These are phyloP conservation scores for Hypena proboscidalis DNA, from an alignment of 2,888 invertebrate genomes.

Conservation along the genomic window DNA sequence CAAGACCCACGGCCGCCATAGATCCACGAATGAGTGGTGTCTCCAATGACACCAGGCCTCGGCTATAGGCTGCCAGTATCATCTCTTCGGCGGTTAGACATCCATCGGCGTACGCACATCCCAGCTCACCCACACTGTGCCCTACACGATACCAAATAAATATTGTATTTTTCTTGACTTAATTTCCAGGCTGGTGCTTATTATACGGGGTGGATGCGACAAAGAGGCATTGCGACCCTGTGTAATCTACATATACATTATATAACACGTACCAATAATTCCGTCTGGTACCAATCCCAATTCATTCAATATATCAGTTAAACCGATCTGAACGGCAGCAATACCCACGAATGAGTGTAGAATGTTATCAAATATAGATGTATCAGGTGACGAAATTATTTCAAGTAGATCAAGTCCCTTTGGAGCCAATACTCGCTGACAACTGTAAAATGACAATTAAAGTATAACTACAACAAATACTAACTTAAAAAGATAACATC, in stretches of 20 bases:
- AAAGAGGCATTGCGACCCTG: no score
- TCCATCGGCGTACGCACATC: no score
- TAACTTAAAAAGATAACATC: no score
- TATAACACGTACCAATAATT: slow-evolving; percentile 83
- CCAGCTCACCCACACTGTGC: no score
- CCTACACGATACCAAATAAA: neutral
- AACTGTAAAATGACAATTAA: slow-evolving; percentile 1
- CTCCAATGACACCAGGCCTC: no score
- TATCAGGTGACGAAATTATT: slow-evolving; percentile 82
- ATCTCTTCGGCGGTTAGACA: no score
- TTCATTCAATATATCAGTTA: slow-evolving; percentile 51
- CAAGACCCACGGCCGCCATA: no score
- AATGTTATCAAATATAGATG: slow-evolving; percentile 79
- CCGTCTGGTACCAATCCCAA: slow-evolving; percentile 35
- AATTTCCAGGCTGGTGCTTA: neutral
- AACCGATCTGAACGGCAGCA: slow-evolving; percentile 86
- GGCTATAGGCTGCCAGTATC: no score
- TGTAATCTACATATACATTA: no score
- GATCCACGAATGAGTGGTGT: no score
- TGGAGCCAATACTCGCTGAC: neutral
- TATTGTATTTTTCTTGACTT: neutral
- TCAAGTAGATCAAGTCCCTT: slow-evolving; percentile 13
- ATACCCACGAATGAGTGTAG: slow-evolving; percentile 90
- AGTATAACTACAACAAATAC: no score
- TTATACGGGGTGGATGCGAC: no score